Percentiles rank a stretch among this genome's conserved stretches.
Evolutionary conservation across 2,113 vertebrate species (phyloP).

Genomic region (Athene cunicularia): DNA sequence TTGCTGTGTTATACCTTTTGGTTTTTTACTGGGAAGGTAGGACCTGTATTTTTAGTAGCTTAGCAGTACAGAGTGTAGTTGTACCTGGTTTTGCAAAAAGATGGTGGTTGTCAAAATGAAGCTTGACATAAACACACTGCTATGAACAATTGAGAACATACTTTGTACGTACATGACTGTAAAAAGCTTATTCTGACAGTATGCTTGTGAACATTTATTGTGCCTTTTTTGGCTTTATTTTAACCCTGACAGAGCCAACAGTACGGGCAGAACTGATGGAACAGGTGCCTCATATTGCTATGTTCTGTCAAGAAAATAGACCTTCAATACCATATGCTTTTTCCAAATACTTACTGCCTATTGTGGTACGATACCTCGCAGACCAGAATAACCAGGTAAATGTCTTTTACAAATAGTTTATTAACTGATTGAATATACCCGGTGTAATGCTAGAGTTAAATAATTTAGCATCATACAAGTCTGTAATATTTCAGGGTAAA

Average conservation of each 20-base stretch:
- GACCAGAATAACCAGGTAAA: constrained; percentile 91
- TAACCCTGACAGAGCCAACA: constrained; percentile 80
- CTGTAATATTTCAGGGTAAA: neutral
- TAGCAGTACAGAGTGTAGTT: neutral
- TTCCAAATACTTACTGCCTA: constrained; percentile 88
- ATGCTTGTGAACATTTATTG: neutral
- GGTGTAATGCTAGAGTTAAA: neutral
- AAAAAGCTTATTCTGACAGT: neutral
- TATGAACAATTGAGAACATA: neutral
- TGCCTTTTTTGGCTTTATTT: neutral
- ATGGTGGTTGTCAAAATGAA: neutral
- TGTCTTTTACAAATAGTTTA: neutral
- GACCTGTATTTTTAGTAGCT: neutral
- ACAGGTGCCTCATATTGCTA: constrained; percentile 88
- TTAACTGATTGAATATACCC: neutral
- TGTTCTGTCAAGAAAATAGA: constrained; percentile 91
- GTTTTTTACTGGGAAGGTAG: neutral
- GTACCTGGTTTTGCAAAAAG: neutral
- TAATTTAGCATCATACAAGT: neutral
- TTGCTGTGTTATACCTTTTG: neutral
- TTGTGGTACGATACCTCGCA: constrained; percentile 87
- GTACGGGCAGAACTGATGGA: constrained; percentile 91
- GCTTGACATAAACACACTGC: neutral
- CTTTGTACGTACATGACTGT: neutral
- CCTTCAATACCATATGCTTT: constrained; percentile 88